Evolutionary conservation across 2,888 invertebrate species (phyloP).

Genomic region (Lathronympha strigana): DNA sequence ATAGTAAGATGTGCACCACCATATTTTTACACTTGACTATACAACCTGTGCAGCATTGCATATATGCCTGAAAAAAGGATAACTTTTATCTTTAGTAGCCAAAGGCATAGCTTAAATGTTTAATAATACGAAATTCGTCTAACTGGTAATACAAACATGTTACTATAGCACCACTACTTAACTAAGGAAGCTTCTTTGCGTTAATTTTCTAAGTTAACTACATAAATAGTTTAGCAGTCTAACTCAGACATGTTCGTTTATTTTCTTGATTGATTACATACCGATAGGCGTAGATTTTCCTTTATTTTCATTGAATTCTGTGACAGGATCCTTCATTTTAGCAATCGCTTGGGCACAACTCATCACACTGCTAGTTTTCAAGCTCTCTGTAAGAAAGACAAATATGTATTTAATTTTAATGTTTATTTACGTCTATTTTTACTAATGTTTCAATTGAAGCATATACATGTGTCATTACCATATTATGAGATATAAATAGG

Average conservation of each 20-base stretch:
- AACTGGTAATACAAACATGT: too few species aligned
- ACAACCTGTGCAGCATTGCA: too few species aligned
- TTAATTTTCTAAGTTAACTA: neutral
- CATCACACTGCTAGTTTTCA: constrained; percentile 52
- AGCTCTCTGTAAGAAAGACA: constrained; percentile 29
- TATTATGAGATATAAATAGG: neutral
- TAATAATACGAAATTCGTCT: too few species aligned
- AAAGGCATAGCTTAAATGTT: too few species aligned
- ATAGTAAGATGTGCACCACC: too few species aligned
- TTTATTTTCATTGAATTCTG: constrained; percentile 66
- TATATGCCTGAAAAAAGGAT: too few species aligned
- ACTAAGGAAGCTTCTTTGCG: neutral
- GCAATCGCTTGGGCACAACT: constrained; percentile 64
- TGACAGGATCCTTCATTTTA: constrained; percentile 68
- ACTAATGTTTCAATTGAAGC: neutral
- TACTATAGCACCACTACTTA: too few species aligned
- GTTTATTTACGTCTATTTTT: neutral
- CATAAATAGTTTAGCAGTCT: neutral
- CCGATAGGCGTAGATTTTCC: constrained; percentile 74
- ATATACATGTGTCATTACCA: neutral
- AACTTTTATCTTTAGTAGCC: too few species aligned
- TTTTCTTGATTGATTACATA: constrained; percentile 49
- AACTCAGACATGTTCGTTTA: constrained; percentile 4
- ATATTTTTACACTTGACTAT: too few species aligned
- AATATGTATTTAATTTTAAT: neutral